Evolutionary conservation across 2,113 vertebrate species (phyloP), one percentile per base, ranked within the genome.

Genomic region (Phaethornis superciliosus): DNA sequence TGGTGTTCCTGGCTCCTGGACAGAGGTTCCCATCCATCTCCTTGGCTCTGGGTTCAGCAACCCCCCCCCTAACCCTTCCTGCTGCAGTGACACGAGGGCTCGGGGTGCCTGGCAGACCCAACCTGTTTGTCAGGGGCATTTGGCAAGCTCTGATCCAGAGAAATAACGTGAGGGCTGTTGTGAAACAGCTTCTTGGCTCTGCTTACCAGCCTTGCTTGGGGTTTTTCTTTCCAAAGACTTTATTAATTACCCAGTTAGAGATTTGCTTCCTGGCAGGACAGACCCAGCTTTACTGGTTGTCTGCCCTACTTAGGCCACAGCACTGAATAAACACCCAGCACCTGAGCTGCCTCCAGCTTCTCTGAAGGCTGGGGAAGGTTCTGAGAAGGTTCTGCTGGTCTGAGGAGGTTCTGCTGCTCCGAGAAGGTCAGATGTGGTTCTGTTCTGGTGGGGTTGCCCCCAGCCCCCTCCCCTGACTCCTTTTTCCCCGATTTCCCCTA

Each of bases 401-500:
- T 40, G 40, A 40, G n/a, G n/a, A n/a, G n/a, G n/a, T n/a, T n/a
- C n/a, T n/a, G n/a, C n/a, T n/a, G n/a, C n/a, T n/a, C n/a, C n/a
- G n/a, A 28, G 49, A 44, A 51, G 62, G 30, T 59, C 27, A 26
- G 15, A 7, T 0, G 2, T 14, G 7, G 51, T 76, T 89, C 75
- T 88, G 28, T 75, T 52, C 59, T 81, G 84, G 16, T 35, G 87
- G 67, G 19, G 12, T n/a, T 40, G 40, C 60, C 14, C 0, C 77
- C 3, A 40, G 16, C 55, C 64, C 51, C 22, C 19, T 64, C 81
- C 33, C 7, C 83, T 95, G 46, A 85, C 7, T 10, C 7, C 46
- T 13, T 2, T 62, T 68, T 93, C 55, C 52, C 88, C 85, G 14
- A 15, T 56, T 89, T 94, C 95, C 92, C 19, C 15, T 74, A 99